Conservation (phyloP, 2,113 vertebrate genomes). For the Rattus norvegicus region GRCr8 NC_086024.1:92867001-92867500, state of each 20-base stretch:
- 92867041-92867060: constrained; percentile 11
- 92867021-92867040: constrained; percentile 26
- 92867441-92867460: constrained; percentile 12
- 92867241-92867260: constrained; percentile 22
- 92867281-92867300: constrained; percentile 33
- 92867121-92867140: not conserved
- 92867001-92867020: not conserved
- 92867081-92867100: not conserved
- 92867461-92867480: not conserved
- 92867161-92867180: constrained; percentile 36
- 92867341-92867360: not conserved
- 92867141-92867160: not conserved
- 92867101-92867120: not conserved
- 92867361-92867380: not conserved
- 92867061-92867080: not conserved
- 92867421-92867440: constrained; percentile 33
- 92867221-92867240: not conserved
- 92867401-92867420: constrained; percentile 20
- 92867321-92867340: constrained; percentile 39
- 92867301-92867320: not conserved
- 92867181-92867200: not conserved
- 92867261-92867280: not conserved
- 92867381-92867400: not conserved
- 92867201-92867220: not conserved
- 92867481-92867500: not conserved